Base-by-base conservation (phyloP, 2,113 vertebrate genomes). In the Paradoxurus hermaphroditus region DNA sequence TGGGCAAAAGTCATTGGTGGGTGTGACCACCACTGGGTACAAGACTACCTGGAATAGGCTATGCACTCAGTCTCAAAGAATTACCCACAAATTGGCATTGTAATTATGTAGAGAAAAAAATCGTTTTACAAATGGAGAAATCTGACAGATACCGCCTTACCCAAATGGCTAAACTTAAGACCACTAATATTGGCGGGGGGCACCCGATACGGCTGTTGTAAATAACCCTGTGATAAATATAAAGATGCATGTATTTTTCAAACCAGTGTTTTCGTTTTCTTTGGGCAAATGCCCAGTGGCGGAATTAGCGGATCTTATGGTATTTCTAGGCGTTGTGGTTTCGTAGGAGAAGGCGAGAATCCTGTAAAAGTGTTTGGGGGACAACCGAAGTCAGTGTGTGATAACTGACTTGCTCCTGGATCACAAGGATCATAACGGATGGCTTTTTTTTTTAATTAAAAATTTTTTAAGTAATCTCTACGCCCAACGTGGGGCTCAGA, bases 111-210 rank as follows among this genome's bases (percentile, higher is more conserved):
- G 39, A 62, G 67, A 27, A 68, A 53, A 67, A 41, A 11, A 36
- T 49, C 19, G 4, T n/a, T 53, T 68, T 41, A 14, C 67, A 49
- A 29, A 51, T 62, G 39, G 75, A 67, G 95, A 82, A 41, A 67
- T 18, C 59, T 29, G 49, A 49, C 2, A n/a, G 68, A 41, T 3
- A 11, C 21, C 29, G 2, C 36, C 10, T 53, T 44, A 27, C 34
- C 9, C 25, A 39, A 36, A 36, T 29, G 79, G 41, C 51, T 29
- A 6, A 62, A 70, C 27, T 14, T 41, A 31, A 56, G 31, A 34
- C 44, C 2, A 4, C n/a, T 59, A 27, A 18, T 27, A 6, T 11
- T 2, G 46, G 4, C 3, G 21, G 8, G 56, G 21, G 56, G 3
- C 56, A 59, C 56, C 56, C 23, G 56, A n/a, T n/a, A n/a, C n/a